Percentiles rank a stretch among this genome's conserved stretches.
Evolutionary conservation across 2,888 invertebrate species (phyloP).

Genomic region (Macroteleia sp.): DNA sequence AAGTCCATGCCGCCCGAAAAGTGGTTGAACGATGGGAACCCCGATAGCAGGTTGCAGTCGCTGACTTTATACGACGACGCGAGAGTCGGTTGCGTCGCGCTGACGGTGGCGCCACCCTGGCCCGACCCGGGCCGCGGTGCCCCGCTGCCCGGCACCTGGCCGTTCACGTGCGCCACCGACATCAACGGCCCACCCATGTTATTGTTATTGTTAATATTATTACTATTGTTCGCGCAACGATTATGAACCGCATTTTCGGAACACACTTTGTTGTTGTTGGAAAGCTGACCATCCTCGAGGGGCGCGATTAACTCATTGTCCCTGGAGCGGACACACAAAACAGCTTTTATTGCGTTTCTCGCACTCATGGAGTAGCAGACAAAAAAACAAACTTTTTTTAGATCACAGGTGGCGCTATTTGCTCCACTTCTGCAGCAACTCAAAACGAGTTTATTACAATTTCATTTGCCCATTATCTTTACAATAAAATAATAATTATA

Average conservation of each 20-base stretch:
- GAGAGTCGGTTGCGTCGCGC: conserved; percentile 73
- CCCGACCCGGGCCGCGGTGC: conserved; percentile 7
- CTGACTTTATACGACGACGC: conserved; percentile 79
- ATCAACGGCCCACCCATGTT: conserved; percentile 89
- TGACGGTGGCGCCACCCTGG: conserved; percentile 70
- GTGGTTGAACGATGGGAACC: conserved; percentile 79
- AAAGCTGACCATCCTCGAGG: conserved; percentile 83
- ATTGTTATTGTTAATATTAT: conserved; percentile 83
- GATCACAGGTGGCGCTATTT: too few species aligned
- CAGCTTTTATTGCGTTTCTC: conserved; percentile 43
- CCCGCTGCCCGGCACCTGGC: conserved; percentile 82
- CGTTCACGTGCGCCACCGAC: conserved; percentile 88
- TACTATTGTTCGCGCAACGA: conserved; percentile 81
- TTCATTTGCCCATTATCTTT: too few species aligned
- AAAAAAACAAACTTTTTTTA: too few species aligned
- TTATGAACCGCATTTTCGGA: conserved; percentile 72
- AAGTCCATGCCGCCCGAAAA: conserved; percentile 85
- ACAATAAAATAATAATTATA: too few species aligned
- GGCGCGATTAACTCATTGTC: conserved; percentile 81
- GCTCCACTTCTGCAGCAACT: too few species aligned
- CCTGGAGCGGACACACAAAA: conserved; percentile 79
- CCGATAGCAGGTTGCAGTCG: conserved; percentile 81
- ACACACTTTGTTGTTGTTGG: conserved; percentile 83
- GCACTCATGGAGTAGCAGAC: neutral
- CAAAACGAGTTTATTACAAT: too few species aligned